Percentiles rank a stretch among this genome's conserved stretches.
Evolutionary conservation across 2,888 invertebrate genomes (phyloP).

Genomic region (Hoplodrina ambigua): DNA sequence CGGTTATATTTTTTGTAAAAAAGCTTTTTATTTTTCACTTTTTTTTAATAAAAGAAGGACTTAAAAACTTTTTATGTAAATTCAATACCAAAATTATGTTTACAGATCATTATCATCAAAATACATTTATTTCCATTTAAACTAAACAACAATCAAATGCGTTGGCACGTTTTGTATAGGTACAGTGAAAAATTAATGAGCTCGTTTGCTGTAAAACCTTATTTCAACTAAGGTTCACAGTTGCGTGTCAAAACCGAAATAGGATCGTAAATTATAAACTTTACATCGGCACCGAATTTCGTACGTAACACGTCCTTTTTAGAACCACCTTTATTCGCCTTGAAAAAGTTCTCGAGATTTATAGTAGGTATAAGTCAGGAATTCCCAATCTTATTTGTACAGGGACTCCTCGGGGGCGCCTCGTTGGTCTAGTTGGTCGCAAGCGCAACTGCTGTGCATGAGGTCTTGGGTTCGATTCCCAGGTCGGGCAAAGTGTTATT

Average conservation of each 20-base stretch:
- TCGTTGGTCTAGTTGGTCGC: too few species aligned
- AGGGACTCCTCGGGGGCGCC: too few species aligned
- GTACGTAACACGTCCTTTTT: neutral
- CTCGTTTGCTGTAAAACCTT: slow-evolving; percentile 13
- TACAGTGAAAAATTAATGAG: slow-evolving; percentile 43
- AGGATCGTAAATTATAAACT: slow-evolving; percentile 48
- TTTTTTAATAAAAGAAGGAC: too few species aligned
- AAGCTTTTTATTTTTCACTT: too few species aligned
- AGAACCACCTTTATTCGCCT: slow-evolving; percentile 3
- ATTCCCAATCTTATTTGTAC: too few species aligned
- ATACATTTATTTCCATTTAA: slow-evolving; percentile 9
- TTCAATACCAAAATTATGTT: neutral
- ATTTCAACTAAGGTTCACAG: neutral
- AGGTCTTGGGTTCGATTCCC: too few species aligned
- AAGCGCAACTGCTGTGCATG: too few species aligned
- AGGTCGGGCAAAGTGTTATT: too few species aligned
- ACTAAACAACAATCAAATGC: neutral
- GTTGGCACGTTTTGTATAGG: slow-evolving; percentile 19
- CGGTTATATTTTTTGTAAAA: too few species aligned
- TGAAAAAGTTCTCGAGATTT: slow-evolving; percentile 29
- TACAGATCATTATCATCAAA: slow-evolving; percentile 2
- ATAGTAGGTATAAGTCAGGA: neutral
- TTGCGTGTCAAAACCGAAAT: slow-evolving; percentile 9
- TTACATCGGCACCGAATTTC: slow-evolving; percentile 11
- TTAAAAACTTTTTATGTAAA: neutral